Conservation (phyloP, 2,888 invertebrate species). For the Ochropleura leucogaster region DNA sequence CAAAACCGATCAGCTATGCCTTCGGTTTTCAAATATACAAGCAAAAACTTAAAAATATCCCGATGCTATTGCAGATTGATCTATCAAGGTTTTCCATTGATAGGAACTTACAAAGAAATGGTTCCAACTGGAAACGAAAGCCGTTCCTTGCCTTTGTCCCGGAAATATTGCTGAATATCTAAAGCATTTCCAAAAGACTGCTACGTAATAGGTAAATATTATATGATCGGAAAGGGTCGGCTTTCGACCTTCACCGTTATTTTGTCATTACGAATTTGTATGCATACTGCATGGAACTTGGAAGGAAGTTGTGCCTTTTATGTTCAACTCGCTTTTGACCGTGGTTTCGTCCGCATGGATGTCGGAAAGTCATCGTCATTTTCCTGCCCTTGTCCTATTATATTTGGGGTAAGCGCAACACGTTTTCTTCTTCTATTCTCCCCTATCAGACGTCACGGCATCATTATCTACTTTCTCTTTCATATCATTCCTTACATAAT, state of each 20-base stretch:
- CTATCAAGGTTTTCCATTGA: background rate
- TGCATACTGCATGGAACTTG: slow-evolving; percentile 16
- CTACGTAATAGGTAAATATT: slow-evolving; percentile 28
- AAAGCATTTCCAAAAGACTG: slow-evolving; percentile 7
- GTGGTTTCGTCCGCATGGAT: background rate
- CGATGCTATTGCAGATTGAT: background rate
- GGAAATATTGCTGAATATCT: slow-evolving; percentile 13
- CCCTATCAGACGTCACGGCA: too few species aligned
- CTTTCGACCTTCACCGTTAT: slow-evolving; percentile 36
- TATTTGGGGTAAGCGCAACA: too few species aligned
- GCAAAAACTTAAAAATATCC: background rate
- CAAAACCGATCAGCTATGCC: background rate
- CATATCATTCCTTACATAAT: too few species aligned
- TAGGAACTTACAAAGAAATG: background rate
- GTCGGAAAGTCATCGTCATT: too few species aligned
- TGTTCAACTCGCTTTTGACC: slow-evolving; percentile 8
- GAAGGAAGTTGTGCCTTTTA: slow-evolving; percentile 52
- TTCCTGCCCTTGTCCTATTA: too few species aligned
- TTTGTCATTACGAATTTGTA: slow-evolving; percentile 27
- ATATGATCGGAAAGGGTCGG: slow-evolving; percentile 37
- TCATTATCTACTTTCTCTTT: too few species aligned
- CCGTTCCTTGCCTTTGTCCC: background rate
- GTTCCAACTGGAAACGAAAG: background rate
- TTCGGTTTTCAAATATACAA: background rate
- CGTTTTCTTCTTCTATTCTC: too few species aligned